These are phyloP conservation scores for Cyclura pinguis DNA, from an alignment of 2,797 vertebrate genomes.

Conservation along the genomic window DNA sequence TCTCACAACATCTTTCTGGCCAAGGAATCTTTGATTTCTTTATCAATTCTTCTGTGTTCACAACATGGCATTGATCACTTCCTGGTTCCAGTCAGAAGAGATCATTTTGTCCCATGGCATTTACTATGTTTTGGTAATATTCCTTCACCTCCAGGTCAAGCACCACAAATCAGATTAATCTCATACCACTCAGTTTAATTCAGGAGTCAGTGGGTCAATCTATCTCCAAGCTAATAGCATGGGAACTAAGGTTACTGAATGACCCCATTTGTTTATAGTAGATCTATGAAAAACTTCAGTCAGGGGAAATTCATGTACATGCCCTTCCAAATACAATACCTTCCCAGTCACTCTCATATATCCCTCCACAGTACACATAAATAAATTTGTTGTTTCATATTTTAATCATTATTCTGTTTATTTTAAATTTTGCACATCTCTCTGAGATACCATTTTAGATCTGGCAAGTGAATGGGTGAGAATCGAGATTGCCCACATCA, in stretches of 20 bases:
- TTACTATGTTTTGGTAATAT: background rate
- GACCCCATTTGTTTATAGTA: background rate
- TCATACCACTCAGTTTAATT: background rate
- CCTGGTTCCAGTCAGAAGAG: background rate
- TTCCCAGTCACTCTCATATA: too few species aligned
- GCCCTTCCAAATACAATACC: background rate
- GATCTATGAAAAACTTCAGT: background rate
- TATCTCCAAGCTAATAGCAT: background rate
- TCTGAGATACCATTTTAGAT: background rate
- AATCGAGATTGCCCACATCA: background rate
- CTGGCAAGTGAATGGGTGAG: background rate
- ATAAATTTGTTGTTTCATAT: too few species aligned
- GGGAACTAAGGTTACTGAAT: background rate
- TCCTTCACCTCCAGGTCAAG: background rate
- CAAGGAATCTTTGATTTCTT: background rate
- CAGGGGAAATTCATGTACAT: background rate
- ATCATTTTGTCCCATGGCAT: background rate
- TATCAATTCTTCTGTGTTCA: background rate
- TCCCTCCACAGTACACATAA: background rate
- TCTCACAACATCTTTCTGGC: background rate
- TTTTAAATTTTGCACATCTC: background rate
- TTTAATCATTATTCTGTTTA: too few species aligned
- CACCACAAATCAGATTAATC: background rate
- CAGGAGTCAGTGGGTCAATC: background rate
- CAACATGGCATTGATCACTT: background rate